Conservation (phyloP, 2,888 invertebrate genomes). For the Hyalella azteca region DNA sequence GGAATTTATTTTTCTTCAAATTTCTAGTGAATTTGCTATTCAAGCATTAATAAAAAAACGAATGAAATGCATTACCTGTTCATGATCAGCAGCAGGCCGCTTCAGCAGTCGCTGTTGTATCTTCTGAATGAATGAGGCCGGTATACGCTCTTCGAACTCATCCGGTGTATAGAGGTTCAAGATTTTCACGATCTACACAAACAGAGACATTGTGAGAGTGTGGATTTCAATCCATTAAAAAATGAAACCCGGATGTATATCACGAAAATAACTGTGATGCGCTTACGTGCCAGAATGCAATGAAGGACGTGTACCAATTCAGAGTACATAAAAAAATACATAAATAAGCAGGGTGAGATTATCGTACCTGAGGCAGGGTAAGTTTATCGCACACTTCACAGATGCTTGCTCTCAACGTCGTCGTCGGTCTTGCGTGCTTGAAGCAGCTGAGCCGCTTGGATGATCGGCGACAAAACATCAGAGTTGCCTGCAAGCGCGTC, state of each 20-base stretch:
- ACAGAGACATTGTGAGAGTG: too few relatives aligned
- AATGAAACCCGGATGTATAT: too few relatives aligned
- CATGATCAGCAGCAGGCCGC: constrained; percentile 64
- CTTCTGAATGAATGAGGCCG: constrained; percentile 80
- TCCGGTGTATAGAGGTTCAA: constrained; percentile 86
- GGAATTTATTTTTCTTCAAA: too few relatives aligned
- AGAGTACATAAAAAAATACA: too few relatives aligned
- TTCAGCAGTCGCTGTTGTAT: constrained; percentile 78
- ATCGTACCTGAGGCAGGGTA: constrained; percentile 83
- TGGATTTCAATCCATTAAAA: too few relatives aligned
- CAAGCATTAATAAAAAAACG: too few relatives aligned
- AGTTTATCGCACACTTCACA: constrained; percentile 92
- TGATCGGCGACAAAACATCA: constrained; percentile 82
- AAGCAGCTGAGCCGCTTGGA: constrained; percentile 92
- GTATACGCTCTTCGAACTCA: constrained; percentile 84
- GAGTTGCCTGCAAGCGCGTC: constrained; percentile 75
- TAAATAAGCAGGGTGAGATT: too few relatives aligned
- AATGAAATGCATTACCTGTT: too few relatives aligned
- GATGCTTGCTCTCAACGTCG: constrained; percentile 84
- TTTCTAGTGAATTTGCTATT: too few relatives aligned
- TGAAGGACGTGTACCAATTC: too few relatives aligned
- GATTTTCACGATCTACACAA: constrained; percentile 71
- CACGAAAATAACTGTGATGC: too few relatives aligned
- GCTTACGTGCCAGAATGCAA: too few relatives aligned
- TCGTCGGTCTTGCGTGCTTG: constrained; percentile 93